Evolutionary conservation across 2,888 invertebrate genomes (phyloP), one percentile per base, ranked within the genome.

Genomic region (Erebia epiphron): DNA sequence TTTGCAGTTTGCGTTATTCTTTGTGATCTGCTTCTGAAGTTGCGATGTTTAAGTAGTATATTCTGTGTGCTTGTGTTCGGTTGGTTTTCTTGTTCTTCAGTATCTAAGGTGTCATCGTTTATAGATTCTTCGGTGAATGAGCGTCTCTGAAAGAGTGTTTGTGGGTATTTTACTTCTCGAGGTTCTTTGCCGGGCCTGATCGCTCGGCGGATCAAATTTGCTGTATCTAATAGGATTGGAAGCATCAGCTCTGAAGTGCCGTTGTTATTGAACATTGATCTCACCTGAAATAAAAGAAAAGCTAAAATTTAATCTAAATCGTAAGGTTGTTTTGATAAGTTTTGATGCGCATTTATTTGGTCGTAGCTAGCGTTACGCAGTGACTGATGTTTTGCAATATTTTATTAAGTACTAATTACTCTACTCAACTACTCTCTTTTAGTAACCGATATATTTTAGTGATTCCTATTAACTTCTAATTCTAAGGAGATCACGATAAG

Each of bases 161-260:
- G 83, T 72, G 88, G 81, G n/a, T 78, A 76, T 79, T 77, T 83
- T 70, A 86, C 87, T 82, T 89, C 90, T 75, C 88, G 83, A 1
- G 79, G 80, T 71, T 88, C 87, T 77, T 90, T 89, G 74, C 87
- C 86, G 50, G 91, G 83, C 69, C 89, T 86, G 49, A 94, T 91
- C 0, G 94, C 93, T 62, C 87, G 92, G 69, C 94, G 90, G 66
- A 95, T 94, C 71, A 95, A 89, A 81, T 95, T 95, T 0, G 95
- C 95, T 83, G 95, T 94, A 82, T 96, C 95, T 77, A 94, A 90
- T 71, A 95, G 93, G 73, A 95, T 94, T 11, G 96, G 96, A 69
- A 96, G 84, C 89, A 95, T 92, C 43, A 95, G 85, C 68, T 95
- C 94, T 74, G 94, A 87, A 16, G 93, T 87, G 73, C 89, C 88